These are phyloP conservation scores for Nemotelus nigrinus DNA, from an alignment of 2,888 invertebrate species.

Conservation along the genomic window DNA sequence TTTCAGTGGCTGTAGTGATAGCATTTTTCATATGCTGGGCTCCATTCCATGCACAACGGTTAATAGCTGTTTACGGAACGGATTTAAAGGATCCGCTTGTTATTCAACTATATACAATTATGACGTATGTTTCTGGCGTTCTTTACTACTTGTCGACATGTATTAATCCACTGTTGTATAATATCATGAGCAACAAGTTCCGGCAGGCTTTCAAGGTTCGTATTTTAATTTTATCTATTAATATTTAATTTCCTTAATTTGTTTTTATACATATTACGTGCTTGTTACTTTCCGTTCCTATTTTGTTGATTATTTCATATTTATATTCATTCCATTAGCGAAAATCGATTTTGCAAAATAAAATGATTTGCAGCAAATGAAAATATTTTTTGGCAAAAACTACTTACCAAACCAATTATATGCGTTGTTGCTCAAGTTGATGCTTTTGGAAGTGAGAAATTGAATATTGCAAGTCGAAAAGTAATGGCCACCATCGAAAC, in stretches of 20 bases:
- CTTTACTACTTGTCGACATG: slow-evolving; percentile 92
- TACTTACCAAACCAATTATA: no score
- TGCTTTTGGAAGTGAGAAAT: no score
- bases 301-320: background rate
- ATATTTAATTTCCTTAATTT: background rate
- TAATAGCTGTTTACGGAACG: slow-evolving; percentile 72
- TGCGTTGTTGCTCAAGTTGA: no score
- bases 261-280: background rate
- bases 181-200: slow-evolving; percentile 95
- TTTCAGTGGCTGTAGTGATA: slow-evolving; percentile 85
- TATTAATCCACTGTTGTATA: slow-evolving; percentile 92
- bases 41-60: slow-evolving; percentile 92
- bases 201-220: slow-evolving; percentile 90
- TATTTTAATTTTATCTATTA: slow-evolving; percentile 12
- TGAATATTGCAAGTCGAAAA: no score
- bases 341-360: no score
- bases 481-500: no score
- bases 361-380: no score
- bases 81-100: slow-evolving; percentile 46
- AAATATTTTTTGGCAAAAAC: no score
- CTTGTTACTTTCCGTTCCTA: background rate
- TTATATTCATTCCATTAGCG: background rate
- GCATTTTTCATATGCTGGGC: slow-evolving; percentile 92
- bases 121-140: slow-evolving; percentile 82
- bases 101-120: slow-evolving; percentile 60